Percentiles rank a stretch among this genome's conserved stretches.
phyloP scores from a whole-genome alignment of 2,113 vertebrate species.

The Anser cygnoides region DNA sequence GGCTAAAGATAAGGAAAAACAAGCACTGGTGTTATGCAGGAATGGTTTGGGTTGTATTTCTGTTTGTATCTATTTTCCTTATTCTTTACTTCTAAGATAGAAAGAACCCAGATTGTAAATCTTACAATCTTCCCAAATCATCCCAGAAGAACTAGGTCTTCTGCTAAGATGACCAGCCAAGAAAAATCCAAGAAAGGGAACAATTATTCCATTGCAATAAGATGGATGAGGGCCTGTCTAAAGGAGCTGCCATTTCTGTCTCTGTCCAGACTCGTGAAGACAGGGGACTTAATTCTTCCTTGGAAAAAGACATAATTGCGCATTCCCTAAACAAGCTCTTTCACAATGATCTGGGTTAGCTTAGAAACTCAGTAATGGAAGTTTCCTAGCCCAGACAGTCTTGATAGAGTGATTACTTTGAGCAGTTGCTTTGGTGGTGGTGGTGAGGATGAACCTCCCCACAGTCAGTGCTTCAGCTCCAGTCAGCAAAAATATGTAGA shows the following conservation, averaged over 20 bases:
- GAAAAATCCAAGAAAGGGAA: not conserved
- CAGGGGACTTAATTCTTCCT: not conserved
- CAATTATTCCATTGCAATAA: not conserved
- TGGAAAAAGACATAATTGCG: not conserved
- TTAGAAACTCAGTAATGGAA: not conserved
- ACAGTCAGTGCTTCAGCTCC: not conserved
- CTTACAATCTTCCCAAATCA: not conserved
- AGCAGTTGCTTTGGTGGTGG: not conserved
- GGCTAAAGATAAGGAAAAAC: not conserved
- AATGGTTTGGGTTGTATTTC: not conserved
- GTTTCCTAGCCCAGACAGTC: not conserved
- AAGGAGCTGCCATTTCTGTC: not conserved
- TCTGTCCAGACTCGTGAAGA: not conserved
- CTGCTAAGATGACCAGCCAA: not conserved
- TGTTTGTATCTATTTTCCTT: not conserved
- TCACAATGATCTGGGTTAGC: not conserved
- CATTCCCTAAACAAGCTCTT: not conserved
- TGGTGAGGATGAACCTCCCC: not conserved
- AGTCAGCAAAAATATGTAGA: slow-evolving; percentile 33
- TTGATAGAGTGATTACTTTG: not conserved
- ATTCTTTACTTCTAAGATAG: not conserved
- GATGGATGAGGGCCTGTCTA: not conserved
- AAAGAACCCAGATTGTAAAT: not conserved
- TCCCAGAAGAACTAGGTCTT: not conserved
- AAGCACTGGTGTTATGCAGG: not conserved